Evolutionary conservation across 1,140 invertebrate genomes (phyloP), one percentile per base, ranked within the genome.

Genomic region (Brachystomella parvula): DNA sequence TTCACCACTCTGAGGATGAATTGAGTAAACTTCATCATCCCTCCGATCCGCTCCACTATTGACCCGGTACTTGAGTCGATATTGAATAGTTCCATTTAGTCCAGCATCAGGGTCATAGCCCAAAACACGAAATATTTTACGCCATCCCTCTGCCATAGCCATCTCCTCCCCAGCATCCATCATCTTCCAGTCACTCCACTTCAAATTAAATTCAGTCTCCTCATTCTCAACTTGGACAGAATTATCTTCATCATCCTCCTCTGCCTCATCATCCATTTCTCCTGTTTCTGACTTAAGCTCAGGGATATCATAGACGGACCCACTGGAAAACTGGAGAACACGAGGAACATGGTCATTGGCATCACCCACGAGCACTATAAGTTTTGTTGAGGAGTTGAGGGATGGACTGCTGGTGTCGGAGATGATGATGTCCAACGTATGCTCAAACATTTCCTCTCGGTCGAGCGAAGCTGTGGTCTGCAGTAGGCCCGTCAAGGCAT

Each of bases 401-500:
- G 82, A 75, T 19, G 89, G 89, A 1, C 75, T 77, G 39, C 87
- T 89, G 77, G 89, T 87, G 78, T 96, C 92, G 64, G 82, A 86
- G 30, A 93, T 86, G 44, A 86, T 83, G 32, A 92, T 82, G 70
- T 79, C 74, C 15, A 82, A 74, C 73, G 47, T 67, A 47, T 71
- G 67, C 31, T 68, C 67, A 2, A 64, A 65, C 66, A 80, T 78
- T 28, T 74, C 72, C 77, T 98, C 95, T 77, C 89, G 96, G 79
- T 98, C 94, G 28, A 97, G 79, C 2, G 89, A 76, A 3, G 79
- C 49, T 68, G 86, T 90, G 0, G 92, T 94, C 74, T 82, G 85
- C 0, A 98, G 85, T 19, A 89, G 82, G 0, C 96, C 96, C 6
- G 89, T 89, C 76, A 96, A 94, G 71, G 90, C 90, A 75, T 98